Conservation (phyloP, 2,797 vertebrate genomes). For the Brotula barbata region DNA sequence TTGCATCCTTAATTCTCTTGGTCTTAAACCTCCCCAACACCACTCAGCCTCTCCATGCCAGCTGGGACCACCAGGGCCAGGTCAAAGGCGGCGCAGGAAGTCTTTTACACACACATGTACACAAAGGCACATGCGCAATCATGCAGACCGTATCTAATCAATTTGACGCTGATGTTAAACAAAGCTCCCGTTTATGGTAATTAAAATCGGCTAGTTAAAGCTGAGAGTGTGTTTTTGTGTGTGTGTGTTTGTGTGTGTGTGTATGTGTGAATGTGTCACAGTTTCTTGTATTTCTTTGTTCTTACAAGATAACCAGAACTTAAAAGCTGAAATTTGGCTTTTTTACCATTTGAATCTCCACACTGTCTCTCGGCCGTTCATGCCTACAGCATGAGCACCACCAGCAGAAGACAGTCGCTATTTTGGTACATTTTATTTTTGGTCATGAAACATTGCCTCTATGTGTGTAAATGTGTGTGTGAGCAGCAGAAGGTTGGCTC, state of each 20-base stretch:
- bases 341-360: slow-evolving; percentile 20
- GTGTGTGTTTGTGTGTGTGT: slow-evolving; percentile 7
- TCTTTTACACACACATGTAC: slow-evolving; percentile 43
- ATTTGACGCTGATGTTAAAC: slow-evolving; percentile 75
- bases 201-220: slow-evolving; percentile 68
- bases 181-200: slow-evolving; percentile 74
- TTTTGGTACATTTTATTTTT: neutral
- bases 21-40: slow-evolving; percentile 10
- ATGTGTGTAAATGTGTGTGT: neutral
- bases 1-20: slow-evolving; percentile 78
- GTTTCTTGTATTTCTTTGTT: slow-evolving; percentile 52
- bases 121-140: slow-evolving; percentile 27
- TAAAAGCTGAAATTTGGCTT: neutral
- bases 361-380: neutral
- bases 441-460: neutral
- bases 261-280: slow-evolving; percentile 28
- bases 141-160: slow-evolving; percentile 70
- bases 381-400: neutral
- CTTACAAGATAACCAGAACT: slow-evolving; percentile 11
- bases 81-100: slow-evolving; percentile 64
- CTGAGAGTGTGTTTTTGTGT: slow-evolving; percentile 3
- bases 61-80: slow-evolving; percentile 68
- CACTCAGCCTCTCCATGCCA: slow-evolving; percentile 51
- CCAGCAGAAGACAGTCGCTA: slow-evolving; percentile 1
- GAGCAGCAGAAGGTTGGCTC: slow-evolving; percentile 27